Conservation (phyloP, 1,140 invertebrate species). For the Hypothenemus hampei region DNA sequence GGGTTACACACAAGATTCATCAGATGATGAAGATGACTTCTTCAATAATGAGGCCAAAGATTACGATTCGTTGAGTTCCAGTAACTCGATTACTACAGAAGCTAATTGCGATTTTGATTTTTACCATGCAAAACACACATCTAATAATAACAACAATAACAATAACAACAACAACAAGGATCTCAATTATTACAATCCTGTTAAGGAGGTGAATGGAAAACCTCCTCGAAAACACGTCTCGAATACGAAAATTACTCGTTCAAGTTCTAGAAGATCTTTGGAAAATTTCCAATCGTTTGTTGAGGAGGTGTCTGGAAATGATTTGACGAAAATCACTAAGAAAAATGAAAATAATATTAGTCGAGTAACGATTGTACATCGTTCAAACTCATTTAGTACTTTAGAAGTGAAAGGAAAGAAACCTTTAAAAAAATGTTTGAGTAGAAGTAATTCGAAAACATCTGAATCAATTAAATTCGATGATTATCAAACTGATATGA, state of each 20-base stretch:
- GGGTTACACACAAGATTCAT: slow-evolving; percentile 27
- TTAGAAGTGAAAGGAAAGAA: slow-evolving; percentile 27
- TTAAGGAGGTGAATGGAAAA: neutral
- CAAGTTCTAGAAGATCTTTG: slow-evolving; percentile 41
- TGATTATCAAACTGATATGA: slow-evolving; percentile 17
- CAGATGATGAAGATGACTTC: slow-evolving; percentile 47
- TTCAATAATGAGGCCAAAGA: slow-evolving; percentile 41
- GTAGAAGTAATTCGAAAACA: slow-evolving; percentile 29
- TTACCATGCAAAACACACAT: slow-evolving; percentile 46
- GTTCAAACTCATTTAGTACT: slow-evolving; percentile 40
- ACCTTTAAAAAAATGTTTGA: slow-evolving; percentile 24
- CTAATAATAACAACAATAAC: slow-evolving; percentile 22
- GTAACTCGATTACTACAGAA: slow-evolving; percentile 59
- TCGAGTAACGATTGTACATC: slow-evolving; percentile 26
- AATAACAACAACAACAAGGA: slow-evolving; percentile 1
- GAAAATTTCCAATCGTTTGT: slow-evolving; percentile 41
- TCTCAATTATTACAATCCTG: neutral
- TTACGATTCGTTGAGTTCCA: slow-evolving; percentile 53
- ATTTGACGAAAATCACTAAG: neutral
- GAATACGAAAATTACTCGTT: slow-evolving; percentile 36
- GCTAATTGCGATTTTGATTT: slow-evolving; percentile 65
- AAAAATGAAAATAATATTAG: neutral
- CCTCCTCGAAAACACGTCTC: slow-evolving; percentile 5
- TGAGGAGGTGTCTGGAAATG: slow-evolving; percentile 19
- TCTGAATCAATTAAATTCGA: slow-evolving; percentile 25